Conservation (phyloP, 2,113 vertebrate genomes). For the Pandion haliaetus region DNA sequence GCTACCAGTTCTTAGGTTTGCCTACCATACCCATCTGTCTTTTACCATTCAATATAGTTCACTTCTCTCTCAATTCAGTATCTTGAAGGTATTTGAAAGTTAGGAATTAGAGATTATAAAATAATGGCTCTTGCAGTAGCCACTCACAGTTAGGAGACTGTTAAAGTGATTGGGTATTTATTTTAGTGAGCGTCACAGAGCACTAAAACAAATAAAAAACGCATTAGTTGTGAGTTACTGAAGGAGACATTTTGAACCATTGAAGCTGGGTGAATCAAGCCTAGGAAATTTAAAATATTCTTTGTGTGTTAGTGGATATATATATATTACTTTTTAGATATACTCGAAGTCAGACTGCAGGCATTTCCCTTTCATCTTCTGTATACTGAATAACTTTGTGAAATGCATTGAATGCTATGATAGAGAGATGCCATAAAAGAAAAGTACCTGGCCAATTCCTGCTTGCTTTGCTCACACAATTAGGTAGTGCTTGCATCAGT, state of each 20-base stretch:
- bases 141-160: conserved; percentile 10
- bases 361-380: conserved; percentile 39
- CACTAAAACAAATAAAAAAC: conserved; percentile 47
- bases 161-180: conserved; percentile 55
- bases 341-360: conserved; percentile 18
- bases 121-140: conserved; percentile 13
- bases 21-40: neutral
- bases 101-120: conserved; percentile 49
- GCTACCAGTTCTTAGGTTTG: conserved; percentile 7
- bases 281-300: conserved; percentile 37
- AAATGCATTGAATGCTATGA: neutral
- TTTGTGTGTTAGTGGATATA: neutral
- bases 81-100: conserved; percentile 37
- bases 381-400: conserved; percentile 40
- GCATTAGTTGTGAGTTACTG: conserved; percentile 30
- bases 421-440: conserved; percentile 55
- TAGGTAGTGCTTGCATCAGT: neutral
- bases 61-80: conserved; percentile 37
- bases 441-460: neutral
- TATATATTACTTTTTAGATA: neutral
- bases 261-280: neutral
- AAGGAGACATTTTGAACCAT: neutral
- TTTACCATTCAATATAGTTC: neutral
- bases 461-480: neutral
- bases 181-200: neutral